Base-by-base conservation (phyloP, 1,140 invertebrate genomes). In the Drosophila pruinosa region DNA sequence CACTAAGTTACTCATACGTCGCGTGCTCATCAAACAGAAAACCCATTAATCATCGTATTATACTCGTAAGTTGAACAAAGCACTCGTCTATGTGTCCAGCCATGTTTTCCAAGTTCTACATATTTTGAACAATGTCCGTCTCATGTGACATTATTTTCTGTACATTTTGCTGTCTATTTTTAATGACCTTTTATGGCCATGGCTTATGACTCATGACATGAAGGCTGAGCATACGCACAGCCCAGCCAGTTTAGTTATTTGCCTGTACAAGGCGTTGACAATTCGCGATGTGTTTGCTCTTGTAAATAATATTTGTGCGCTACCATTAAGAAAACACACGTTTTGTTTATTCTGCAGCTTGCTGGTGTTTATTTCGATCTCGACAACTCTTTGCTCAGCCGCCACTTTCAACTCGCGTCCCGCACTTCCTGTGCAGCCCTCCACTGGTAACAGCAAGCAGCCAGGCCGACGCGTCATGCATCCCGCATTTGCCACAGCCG, bases 401-500 rank as follows among this genome's bases (percentile, higher is more conserved):
- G 75, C 75, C 62, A 85, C 85, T 8, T 17, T 90, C 2, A 89
- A 90, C 68, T 54, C 78, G 12, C 72, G 82, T 21, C 79, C 81
- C 48, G 85, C 89, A 1, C 78, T 91, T 50, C 83, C 83, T 22
- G 70, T 75, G 5, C 77, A 83, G 54, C 77, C 80, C 12, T 48
- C 65, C 7, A 45, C 28, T 21, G 69, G 59, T 14, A 86, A 70
- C 53, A 72, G 43, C 31, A 91, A 91, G 36, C 54, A 86, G 48
- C 70, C 90, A 14, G 76, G 38, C 21, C 62, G 89, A 73, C 81
- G 80, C 72, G 71, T 92, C 14, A 93, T 93, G 92, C 93, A 94
- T 75, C 92, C 93, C 43, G 94, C 93, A 0, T 95, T 95, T 74
- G 93, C 91, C 14, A 93, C 93, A 71, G 94, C 94, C 10, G 95